Conservation (phyloP, 2,797 vertebrate genomes). For the Cygnus olor region DNA sequence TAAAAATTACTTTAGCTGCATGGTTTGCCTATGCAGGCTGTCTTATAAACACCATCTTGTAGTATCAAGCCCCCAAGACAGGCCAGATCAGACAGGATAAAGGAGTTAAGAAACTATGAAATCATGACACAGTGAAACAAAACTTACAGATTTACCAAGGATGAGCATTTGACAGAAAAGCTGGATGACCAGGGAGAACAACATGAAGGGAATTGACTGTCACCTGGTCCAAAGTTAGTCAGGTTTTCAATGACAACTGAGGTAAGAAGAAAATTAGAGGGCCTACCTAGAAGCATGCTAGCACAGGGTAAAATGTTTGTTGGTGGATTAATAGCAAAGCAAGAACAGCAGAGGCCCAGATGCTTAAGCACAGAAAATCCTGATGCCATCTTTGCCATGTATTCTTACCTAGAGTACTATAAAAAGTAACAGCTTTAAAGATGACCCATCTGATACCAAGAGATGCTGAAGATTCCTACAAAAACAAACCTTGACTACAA, state of each 20-base stretch:
- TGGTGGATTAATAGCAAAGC: constrained; percentile 75
- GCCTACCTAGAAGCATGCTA: constrained; percentile 71
- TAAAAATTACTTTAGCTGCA: constrained; percentile 83
- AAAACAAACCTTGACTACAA: constrained; percentile 65
- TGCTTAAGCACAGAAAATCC: constrained; percentile 62
- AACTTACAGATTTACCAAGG: constrained; percentile 65
- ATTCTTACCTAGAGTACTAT: constrained; percentile 25
- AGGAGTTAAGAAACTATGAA: constrained; percentile 69
- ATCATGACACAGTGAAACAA: constrained; percentile 59
- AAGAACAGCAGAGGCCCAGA: constrained; percentile 65
- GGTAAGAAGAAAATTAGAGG: constrained; percentile 62
- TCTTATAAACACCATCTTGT: constrained; percentile 78
- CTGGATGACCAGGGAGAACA: constrained; percentile 6
- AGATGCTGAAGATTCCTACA: constrained; percentile 60
- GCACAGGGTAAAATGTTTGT: constrained; percentile 39
- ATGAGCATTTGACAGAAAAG: constrained; percentile 59
- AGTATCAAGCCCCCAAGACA: constrained; percentile 75
- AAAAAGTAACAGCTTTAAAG: constrained; percentile 39
- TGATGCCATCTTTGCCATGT: constrained; percentile 49
- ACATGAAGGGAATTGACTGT: not conserved
- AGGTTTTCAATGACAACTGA: constrained; percentile 55
- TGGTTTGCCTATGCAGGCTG: constrained; percentile 76
- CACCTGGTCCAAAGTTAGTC: constrained; percentile 66
- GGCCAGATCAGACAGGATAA: constrained; percentile 75
- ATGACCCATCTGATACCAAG: constrained; percentile 66